Evolutionary conservation across 2,888 invertebrate species (phyloP).

Genomic region (Rhyacophila evoluta): DNA sequence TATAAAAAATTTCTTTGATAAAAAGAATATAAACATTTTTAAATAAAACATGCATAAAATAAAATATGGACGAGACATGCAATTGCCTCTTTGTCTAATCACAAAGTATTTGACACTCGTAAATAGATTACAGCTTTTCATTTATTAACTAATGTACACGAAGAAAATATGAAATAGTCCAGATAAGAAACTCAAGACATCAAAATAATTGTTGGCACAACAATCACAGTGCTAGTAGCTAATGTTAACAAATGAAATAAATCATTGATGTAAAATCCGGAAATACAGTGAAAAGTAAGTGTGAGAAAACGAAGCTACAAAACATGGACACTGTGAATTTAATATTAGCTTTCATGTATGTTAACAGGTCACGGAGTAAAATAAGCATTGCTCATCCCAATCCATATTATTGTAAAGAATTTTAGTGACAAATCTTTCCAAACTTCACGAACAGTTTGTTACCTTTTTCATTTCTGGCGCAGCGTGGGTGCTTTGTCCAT

Average conservation of each 20-base stretch:
- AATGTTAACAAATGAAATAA: no score
- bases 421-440: not conserved
- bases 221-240: no score
- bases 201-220: no score
- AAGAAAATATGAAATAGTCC: no score
- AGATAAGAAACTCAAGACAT: no score
- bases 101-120: conserved; percentile 5
- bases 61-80: conserved; percentile 11
- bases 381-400: conserved; percentile 8
- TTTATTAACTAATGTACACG: no score
- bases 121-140: not conserved
- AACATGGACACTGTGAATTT: not conserved
- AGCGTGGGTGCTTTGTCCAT: conserved; percentile 50
- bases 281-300: not conserved
- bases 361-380: not conserved
- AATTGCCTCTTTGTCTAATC: not conserved
- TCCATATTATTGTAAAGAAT: not conserved
- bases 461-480: conserved; percentile 56
- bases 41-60: not conserved
- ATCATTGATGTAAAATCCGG: not conserved
- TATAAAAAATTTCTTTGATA: no score
- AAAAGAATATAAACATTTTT: no score
- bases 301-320: not conserved
- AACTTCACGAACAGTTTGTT: conserved; percentile 33
- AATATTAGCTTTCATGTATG: not conserved